Conservation (phyloP, 2,113 vertebrate species). For the Rhadina sibilatrix region DNA sequence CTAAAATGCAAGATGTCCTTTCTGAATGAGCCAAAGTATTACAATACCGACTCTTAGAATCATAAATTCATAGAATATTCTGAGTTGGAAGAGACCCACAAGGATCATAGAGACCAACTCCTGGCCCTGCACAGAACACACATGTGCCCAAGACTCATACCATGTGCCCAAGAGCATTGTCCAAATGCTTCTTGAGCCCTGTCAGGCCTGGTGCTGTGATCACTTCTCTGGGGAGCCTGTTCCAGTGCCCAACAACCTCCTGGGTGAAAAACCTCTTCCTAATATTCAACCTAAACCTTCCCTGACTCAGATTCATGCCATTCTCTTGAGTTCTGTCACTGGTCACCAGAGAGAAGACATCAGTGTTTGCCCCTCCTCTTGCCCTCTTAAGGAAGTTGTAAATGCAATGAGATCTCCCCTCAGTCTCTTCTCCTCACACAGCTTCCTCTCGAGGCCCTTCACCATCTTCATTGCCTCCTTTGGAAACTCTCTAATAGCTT, state of each 20-base stretch:
- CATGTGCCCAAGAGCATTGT: not conserved
- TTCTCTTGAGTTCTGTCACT: not conserved
- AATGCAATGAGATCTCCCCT: not conserved
- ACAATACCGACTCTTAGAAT: not conserved
- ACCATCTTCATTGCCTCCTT: not conserved
- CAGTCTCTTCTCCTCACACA: not conserved
- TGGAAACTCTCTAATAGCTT: not conserved
- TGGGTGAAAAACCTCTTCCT: not conserved
- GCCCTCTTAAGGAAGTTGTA: not conserved
- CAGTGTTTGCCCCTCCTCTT: not conserved
- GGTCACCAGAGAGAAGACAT: not conserved
- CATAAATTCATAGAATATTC: not conserved
- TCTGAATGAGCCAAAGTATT: not conserved
- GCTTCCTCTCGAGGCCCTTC: not conserved
- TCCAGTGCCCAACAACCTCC: rapidly evolving
- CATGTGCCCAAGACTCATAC: not conserved
- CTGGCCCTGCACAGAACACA: not conserved
- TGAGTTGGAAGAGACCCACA: not conserved
- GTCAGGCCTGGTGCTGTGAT: not conserved
- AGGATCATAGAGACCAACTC: rapidly evolving
- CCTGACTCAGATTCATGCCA: not conserved
- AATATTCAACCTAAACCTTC: not conserved
- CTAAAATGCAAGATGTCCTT: not conserved
- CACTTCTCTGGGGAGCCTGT: too few species aligned
- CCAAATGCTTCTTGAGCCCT: not conserved